A percentile compares a stretch with the other conserved stretches of the same genome.
phyloP scores from a whole-genome alignment of 2,113 vertebrate genomes.

The Henicopernis longicauda region DNA sequence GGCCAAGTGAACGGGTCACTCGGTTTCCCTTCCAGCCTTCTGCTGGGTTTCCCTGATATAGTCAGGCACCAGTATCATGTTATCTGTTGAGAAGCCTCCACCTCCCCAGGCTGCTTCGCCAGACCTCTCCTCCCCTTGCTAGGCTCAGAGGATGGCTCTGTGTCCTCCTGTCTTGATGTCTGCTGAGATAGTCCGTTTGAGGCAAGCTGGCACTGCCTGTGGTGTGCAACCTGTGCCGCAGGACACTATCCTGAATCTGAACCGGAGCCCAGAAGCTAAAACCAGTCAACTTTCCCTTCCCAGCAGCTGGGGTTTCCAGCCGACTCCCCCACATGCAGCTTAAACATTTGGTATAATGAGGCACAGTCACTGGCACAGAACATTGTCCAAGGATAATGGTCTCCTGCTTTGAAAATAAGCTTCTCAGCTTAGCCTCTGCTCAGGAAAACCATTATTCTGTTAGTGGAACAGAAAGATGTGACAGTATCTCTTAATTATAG shows the following conservation, averaged over 20 bases:
- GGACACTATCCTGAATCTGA: neutral
- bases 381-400: constrained; percentile 19
- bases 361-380: constrained; percentile 14
- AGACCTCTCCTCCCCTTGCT: neutral
- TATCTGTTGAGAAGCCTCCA: neutral
- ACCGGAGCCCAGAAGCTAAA: neutral
- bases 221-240: neutral
- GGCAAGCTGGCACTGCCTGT: neutral
- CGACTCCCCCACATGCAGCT: neutral
- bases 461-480: neutral
- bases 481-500: constrained; percentile 28
- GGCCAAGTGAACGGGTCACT: neutral
- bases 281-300: neutral
- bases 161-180: neutral
- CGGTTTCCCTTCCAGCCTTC: neutral
- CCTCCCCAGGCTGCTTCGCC: neutral
- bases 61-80: fast-evolving
- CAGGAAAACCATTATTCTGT: constrained; percentile 35
- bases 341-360: constrained; percentile 54
- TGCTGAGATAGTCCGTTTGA: neutral
- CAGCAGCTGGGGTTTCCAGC: neutral
- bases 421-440: constrained; percentile 7
- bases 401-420: neutral
- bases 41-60: neutral
- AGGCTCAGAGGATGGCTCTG: fast-evolving